Base-by-base conservation (phyloP, 2,113 vertebrate species). In the Phalacrocorax carbo region DNA sequence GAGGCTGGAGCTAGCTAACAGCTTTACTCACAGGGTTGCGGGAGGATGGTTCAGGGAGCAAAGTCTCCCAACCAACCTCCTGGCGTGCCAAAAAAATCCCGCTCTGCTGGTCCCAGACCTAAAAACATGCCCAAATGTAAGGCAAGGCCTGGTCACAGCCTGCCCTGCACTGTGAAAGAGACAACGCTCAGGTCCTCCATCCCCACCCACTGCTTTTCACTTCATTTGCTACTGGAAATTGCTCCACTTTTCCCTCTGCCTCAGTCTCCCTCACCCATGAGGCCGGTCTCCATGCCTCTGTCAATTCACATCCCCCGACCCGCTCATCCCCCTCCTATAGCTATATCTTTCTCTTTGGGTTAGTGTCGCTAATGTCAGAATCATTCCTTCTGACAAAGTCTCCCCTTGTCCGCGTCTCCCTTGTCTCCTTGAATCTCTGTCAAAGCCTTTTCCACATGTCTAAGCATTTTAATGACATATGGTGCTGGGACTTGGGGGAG, bases 391-490 rank as follows among this genome's bases (percentile, higher is more conserved):
- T 98, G 98, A 98, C 98, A 98, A 97, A 97, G 93, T 96, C 97
- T 98, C 98, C n/a, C 81, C 97, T 97, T 20, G 1, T 95, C 96
- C 62, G 25, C 93, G 5, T 96, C 96, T 97, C 97, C 88, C 97
- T 58, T 98, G 98, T 98, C 98, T 98, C 88, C 97, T 97, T 96
- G 64, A 91, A 97, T 98, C 97, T 98, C 97, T 92, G 95, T 98
- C 98, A 98, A 97, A 86, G 87, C 96, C 96, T 88, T 98, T 98
- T 98, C 98, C 98, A 98, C 98, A 94, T 88, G 97, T 97, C 98
- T 98, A 97, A 98, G 97, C 98, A 98, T 97, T 98, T 98, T 98
- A 97, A 97, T 98, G 98, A 98, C 98, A 98, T 98, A 98, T 98
- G 97, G 97, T 98, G 98, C 94, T 96, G 88, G 87, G 88, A 96